These are phyloP conservation scores for Tridacna gigas DNA, from an alignment of 2,888 invertebrate species.

Conservation along the genomic window DNA sequence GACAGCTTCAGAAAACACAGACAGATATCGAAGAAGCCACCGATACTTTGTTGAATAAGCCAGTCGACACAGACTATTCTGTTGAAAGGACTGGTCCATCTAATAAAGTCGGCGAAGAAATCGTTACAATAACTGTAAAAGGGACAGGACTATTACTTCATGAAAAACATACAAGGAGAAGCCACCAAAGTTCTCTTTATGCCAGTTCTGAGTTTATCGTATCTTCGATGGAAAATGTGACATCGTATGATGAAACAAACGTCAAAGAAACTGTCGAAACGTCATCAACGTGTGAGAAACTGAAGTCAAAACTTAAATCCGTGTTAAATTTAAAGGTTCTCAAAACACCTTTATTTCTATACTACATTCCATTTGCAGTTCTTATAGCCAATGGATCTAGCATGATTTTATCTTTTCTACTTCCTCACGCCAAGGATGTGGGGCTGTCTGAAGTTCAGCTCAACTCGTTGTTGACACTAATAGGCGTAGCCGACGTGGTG, in stretches of 20 bases:
- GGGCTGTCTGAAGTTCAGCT: conserved; percentile 50
- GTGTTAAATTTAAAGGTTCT: neutral
- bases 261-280: neutral
- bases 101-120: neutral
- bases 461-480: conserved; percentile 49
- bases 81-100: neutral
- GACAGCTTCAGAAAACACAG: neutral
- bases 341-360: conserved; percentile 16
- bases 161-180: neutral
- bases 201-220: conserved; percentile 39
- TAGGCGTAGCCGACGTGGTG: conserved; percentile 51
- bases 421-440: conserved; percentile 59
- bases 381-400: conserved; percentile 16
- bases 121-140: neutral
- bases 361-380: conserved; percentile 13
- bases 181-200: conserved; percentile 1
- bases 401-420: conserved; percentile 44
- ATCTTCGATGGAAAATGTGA: conserved; percentile 33
- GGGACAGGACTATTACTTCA: neutral
- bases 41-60: neutral
- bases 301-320: neutral
- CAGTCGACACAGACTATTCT: neutral
- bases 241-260: neutral
- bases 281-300: neutral
- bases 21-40: neutral